Conservation (phyloP, 2,888 invertebrate species). For the Pteria penguin region DNA sequence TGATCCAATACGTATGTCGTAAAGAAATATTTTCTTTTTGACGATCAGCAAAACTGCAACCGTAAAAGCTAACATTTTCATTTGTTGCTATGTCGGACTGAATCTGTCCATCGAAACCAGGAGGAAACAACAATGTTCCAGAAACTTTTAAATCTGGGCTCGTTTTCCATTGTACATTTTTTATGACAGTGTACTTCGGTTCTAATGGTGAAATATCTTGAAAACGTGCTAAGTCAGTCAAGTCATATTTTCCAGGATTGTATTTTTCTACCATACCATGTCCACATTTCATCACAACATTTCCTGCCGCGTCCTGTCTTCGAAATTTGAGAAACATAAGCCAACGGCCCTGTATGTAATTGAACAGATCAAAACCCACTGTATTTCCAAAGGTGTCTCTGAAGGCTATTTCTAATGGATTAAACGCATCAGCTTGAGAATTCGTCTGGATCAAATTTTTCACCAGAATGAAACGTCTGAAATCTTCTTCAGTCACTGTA, state of each 20-base stretch:
- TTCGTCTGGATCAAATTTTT: too few relatives aligned
- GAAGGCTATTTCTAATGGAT: too few relatives aligned
- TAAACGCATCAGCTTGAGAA: too few relatives aligned
- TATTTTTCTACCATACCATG: conserved; percentile 50
- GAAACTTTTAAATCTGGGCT: conserved; percentile 36
- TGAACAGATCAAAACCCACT: conserved; percentile 39
- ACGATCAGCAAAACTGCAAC: conserved; percentile 48
- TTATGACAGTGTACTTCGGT: conserved; percentile 46
- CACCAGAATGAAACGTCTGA: too few relatives aligned
- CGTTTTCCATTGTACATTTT: conserved; percentile 44
- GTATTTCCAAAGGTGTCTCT: too few relatives aligned
- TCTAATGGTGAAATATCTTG: conserved; percentile 47
- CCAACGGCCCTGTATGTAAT: conserved; percentile 49
- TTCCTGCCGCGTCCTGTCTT: conserved; percentile 44
- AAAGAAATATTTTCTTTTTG: conserved; percentile 47
- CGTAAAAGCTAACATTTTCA: conserved; percentile 48
- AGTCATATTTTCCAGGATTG: conserved; percentile 48
- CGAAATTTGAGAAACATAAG: conserved; percentile 48
- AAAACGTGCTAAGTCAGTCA: conserved; percentile 50
- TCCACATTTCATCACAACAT: conserved; percentile 46
- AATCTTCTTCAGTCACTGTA: too few relatives aligned
- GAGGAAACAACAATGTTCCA: conserved; percentile 49
- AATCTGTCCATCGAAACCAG: conserved; percentile 44
- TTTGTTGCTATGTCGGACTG: conserved; percentile 49
- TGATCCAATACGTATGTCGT: conserved; percentile 51